Evolutionary conservation across 2,113 vertebrate genomes (phyloP).

Genomic region (Mustela lutreola): DNA sequence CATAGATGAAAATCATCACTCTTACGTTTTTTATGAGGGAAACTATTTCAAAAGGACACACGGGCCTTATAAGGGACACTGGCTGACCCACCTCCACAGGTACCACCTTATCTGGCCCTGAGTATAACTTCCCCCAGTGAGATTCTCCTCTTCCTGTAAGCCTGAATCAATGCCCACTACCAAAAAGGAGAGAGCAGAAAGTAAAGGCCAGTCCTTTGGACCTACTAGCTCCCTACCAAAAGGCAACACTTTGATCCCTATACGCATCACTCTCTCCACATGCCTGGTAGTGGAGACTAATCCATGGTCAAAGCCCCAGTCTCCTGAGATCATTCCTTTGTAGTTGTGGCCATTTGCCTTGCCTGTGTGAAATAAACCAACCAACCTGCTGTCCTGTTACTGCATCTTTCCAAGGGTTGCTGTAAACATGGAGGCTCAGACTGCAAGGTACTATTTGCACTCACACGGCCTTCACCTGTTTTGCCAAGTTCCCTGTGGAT

Average conservation of each 20-base stretch:
- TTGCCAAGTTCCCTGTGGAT: neutral
- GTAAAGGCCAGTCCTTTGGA: neutral
- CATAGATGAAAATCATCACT: neutral
- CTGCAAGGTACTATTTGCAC: neutral
- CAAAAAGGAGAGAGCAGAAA: neutral
- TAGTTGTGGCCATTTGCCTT: neutral
- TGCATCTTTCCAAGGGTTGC: neutral
- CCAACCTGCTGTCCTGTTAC: neutral
- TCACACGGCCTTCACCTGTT: neutral
- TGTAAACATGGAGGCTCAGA: neutral
- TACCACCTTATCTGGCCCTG: neutral
- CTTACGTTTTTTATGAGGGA: neutral
- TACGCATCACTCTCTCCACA: neutral
- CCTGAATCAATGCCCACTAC: neutral
- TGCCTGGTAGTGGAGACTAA: neutral
- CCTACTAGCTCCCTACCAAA: neutral
- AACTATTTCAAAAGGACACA: conserved; percentile 13
- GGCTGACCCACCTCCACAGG: neutral
- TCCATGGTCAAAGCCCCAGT: neutral
- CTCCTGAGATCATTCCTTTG: neutral
- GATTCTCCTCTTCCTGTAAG: neutral
- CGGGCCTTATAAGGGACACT: neutral
- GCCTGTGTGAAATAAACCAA: neutral
- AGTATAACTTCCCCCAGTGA: neutral
- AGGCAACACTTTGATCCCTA: neutral